Conservation (phyloP, 1,140 invertebrate species). For the Mesaphorura yosii region DNA sequence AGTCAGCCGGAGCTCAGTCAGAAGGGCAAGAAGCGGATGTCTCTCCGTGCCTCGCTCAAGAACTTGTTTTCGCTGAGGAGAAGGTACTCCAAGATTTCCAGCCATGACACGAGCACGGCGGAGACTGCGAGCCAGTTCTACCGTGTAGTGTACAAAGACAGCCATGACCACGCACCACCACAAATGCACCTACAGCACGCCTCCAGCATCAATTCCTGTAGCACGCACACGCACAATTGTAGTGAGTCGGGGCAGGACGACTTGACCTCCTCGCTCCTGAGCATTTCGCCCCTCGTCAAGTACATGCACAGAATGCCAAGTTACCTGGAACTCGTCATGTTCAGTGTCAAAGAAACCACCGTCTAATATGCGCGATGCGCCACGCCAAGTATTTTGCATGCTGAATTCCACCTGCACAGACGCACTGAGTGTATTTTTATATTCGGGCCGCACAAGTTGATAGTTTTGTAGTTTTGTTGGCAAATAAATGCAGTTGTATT, state of each 20-base stretch:
- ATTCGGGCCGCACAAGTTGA: no score
- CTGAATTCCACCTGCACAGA: no score
- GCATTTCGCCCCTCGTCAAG: constrained; percentile 24
- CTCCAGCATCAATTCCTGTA: constrained; percentile 6
- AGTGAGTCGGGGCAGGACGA: no score
- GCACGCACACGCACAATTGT: constrained; percentile 16
- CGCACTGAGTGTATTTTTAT: no score
- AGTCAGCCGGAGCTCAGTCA: constrained; percentile 16
- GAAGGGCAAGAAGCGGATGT: constrained; percentile 30
- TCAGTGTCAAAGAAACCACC: constrained; percentile 30
- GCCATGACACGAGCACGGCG: background rate
- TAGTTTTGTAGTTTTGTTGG: no score
- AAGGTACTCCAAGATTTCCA: constrained; percentile 30
- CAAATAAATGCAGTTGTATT: no score
- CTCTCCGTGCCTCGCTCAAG: constrained; percentile 32
- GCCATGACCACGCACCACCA: constrained; percentile 5
- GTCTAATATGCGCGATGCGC: constrained; percentile 22
- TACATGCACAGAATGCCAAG: constrained; percentile 30
- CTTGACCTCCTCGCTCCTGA: no score
- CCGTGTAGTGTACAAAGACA: constrained; percentile 4
- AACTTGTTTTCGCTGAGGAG: constrained; percentile 35
- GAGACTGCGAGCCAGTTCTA: constrained; percentile 6
- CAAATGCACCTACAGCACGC: background rate
- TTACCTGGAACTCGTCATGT: constrained; percentile 29
- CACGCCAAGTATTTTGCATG: no score